Conservation (phyloP, 1,140 invertebrate genomes). For the Cotesia glomerata region DNA sequence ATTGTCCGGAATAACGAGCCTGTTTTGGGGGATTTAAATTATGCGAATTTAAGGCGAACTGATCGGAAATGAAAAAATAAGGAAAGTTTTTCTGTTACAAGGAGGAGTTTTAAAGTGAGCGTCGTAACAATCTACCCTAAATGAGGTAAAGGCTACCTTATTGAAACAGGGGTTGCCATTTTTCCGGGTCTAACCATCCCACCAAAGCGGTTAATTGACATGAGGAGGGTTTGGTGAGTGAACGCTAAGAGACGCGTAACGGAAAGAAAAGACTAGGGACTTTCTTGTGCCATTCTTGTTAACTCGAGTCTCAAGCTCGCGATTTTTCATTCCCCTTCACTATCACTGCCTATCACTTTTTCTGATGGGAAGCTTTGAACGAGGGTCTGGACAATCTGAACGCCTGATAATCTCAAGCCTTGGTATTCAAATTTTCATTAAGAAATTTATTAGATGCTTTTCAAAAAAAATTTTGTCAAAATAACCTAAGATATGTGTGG, state of each 20-base stretch:
- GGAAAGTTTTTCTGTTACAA: conserved; percentile 6
- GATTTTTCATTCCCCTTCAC: conserved; percentile 59
- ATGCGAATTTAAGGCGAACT: conserved; percentile 57
- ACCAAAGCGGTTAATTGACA: conserved; percentile 63
- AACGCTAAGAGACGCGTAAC: not conserved
- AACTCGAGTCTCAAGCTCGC: conserved; percentile 58
- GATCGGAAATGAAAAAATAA: conserved; percentile 42
- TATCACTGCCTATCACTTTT: too few species aligned
- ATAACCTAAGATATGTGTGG: too few species aligned
- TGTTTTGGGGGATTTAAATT: conserved; percentile 33
- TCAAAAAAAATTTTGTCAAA: too few species aligned
- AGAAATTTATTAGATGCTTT: too few species aligned
- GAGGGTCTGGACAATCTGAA: conserved; percentile 49
- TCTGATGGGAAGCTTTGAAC: not conserved
- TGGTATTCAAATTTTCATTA: too few species aligned
- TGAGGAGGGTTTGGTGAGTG: conserved; percentile 42
- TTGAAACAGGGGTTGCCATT: conserved; percentile 64
- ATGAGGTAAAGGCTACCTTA: conserved; percentile 65
- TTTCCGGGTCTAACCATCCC: conserved; percentile 50
- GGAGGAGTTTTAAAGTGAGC: conserved; percentile 61
- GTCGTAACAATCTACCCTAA: conserved; percentile 61
- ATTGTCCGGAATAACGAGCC: not conserved
- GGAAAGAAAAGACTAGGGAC: conserved; percentile 13
- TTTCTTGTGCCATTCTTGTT: conserved; percentile 61
- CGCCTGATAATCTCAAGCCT: too few species aligned